Percentiles rank a stretch among this genome's conserved stretches.
These are phyloP conservation scores for Subacronicta megacephala DNA, from an alignment of 2,888 invertebrate species.

Conservation along the genomic window DNA sequence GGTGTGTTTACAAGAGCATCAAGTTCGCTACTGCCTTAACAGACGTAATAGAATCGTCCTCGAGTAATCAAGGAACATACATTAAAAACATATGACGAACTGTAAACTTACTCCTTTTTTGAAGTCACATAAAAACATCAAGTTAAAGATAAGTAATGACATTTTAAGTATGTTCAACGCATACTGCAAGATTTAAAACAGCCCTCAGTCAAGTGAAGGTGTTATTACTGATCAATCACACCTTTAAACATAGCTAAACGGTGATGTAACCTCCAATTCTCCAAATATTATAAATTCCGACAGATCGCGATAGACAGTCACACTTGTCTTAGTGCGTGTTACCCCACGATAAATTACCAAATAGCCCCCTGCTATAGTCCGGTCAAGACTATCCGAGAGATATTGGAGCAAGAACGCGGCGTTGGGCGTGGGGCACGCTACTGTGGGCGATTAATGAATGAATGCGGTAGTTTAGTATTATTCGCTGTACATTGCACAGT, in stretches of 20 bases:
- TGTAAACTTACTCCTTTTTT: no score
- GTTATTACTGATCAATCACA: background rate
- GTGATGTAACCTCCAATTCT: conserved; percentile 15
- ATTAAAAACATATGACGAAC: no score
- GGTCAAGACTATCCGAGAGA: conserved; percentile 45
- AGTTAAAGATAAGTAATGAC: no score
- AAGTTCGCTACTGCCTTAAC: no score
- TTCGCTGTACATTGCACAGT: conserved; percentile 15
- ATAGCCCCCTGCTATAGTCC: conserved; percentile 51
- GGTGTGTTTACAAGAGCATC: no score
- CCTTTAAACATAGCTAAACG: conserved; percentile 1
- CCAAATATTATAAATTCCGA: conserved; percentile 41
- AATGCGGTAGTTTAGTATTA: background rate
- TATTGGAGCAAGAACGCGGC: conserved; percentile 56
- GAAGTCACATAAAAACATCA: no score
- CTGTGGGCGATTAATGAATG: background rate
- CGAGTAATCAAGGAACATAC: no score
- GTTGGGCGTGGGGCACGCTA: conserved; percentile 49
- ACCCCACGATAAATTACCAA: conserved; percentile 68
- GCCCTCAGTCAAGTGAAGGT: background rate
- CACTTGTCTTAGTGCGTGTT: conserved; percentile 64
- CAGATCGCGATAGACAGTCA: conserved; percentile 23
- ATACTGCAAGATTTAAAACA: no score
- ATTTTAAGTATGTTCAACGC: no score
- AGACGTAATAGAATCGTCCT: no score